A percentile compares a stretch with the other conserved stretches of the same genome.
Conservation (phyloP, 2,888 invertebrate species). For the Drosophila koepferae region DNA sequence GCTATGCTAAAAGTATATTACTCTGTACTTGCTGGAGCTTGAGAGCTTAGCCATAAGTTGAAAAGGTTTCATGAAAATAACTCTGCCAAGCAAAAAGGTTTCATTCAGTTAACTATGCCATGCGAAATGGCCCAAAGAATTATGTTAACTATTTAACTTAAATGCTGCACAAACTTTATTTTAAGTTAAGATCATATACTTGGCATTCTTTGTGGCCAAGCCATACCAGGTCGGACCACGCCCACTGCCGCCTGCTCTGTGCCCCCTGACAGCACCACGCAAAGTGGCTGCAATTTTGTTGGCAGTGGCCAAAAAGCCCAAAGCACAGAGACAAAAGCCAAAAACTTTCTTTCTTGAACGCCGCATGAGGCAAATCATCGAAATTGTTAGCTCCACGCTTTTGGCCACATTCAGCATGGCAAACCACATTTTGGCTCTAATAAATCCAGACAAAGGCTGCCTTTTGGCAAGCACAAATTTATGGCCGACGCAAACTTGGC, state of each 20-base stretch:
- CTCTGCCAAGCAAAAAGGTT: slow-evolving; percentile 1
- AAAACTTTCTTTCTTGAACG: slow-evolving; percentile 32
- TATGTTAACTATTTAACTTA: slow-evolving; percentile 6
- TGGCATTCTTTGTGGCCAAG: neutral
- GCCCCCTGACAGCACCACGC: neutral
- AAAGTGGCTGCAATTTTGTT: slow-evolving; percentile 29
- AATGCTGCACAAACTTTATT: slow-evolving; percentile 8
- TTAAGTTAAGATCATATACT: slow-evolving; percentile 2
- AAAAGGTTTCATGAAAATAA: slow-evolving; percentile 4
- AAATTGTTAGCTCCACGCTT: slow-evolving; percentile 24
- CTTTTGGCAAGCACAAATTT: slow-evolving; percentile 73
- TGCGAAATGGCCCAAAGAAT: slow-evolving; percentile 1
- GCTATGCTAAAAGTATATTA: no score
- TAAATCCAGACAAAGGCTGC: slow-evolving; percentile 71
- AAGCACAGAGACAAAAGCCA: slow-evolving; percentile 20
- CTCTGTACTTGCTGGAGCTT: neutral
- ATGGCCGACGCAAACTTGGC: slow-evolving; percentile 64
- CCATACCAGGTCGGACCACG: neutral
- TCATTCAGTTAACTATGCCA: slow-evolving; percentile 8
- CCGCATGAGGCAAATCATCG: slow-evolving; percentile 49
- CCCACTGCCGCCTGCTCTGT: neutral
- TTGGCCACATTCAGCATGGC: slow-evolving; percentile 45
- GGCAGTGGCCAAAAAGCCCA: slow-evolving; percentile 13
- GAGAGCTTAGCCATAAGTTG: neutral
- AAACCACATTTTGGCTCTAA: slow-evolving; percentile 68